phyloP scores from a whole-genome alignment of 2,797 vertebrate species.

The Chelidonichthys spinosus region DNA sequence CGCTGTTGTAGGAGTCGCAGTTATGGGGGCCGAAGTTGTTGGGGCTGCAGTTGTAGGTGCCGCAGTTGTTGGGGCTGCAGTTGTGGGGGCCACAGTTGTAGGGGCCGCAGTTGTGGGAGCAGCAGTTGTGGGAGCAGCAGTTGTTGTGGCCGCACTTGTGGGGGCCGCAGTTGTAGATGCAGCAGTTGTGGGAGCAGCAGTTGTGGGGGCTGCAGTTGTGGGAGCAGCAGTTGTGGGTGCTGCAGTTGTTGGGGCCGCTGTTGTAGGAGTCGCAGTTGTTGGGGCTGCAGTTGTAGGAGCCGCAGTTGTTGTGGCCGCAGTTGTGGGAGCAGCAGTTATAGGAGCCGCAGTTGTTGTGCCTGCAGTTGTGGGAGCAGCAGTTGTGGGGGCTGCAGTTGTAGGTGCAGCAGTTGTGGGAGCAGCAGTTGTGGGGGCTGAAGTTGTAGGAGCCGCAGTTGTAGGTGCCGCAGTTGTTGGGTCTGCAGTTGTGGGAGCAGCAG shows the following conservation, averaged over 20 bases:
- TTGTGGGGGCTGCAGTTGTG: not conserved
- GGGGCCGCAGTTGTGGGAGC: not conserved
- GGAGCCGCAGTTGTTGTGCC: accelerated
- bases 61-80: accelerated
- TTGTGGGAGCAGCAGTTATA: accelerated
- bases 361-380: not conserved
- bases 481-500: not conserved
- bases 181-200: not conserved
- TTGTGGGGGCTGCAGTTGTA: not conserved
- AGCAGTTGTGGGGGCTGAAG: not conserved
- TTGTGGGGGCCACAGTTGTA: not conserved
- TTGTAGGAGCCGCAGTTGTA: not conserved
- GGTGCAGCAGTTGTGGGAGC: not conserved
- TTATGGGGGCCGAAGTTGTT: not conserved
- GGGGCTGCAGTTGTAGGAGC: not conserved
- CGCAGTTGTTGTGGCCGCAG: too few species aligned
- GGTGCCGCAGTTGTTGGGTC: accelerated
- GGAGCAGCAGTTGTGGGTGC: not conserved
- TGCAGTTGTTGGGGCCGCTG: not conserved
- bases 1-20: accelerated
- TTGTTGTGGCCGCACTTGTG: too few species aligned
- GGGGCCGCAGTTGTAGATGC: too few species aligned
- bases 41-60: accelerated
- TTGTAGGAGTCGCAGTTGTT: accelerated
- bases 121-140: not conserved